These are phyloP conservation scores for Sarcophaga carnaria DNA, from an alignment of 2,888 invertebrate genomes.

Conservation along the genomic window DNA sequence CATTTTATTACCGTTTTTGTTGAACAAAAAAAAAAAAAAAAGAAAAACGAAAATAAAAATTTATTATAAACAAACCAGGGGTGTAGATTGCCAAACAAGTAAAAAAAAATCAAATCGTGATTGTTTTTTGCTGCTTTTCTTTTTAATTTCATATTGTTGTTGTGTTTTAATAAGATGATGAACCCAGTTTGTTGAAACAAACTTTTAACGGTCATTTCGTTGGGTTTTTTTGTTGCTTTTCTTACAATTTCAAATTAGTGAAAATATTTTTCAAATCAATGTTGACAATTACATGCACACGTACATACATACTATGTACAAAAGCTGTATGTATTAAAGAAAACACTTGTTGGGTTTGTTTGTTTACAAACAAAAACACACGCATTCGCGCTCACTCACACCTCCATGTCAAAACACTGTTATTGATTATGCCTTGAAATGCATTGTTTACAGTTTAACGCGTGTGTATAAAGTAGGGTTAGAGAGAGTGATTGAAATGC, in stretches of 20 bases:
- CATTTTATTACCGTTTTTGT: not conserved
- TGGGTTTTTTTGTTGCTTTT: constrained; percentile 21
- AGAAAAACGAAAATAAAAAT: constrained; percentile 21
- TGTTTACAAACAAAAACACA: not conserved
- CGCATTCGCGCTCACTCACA: too few species aligned
- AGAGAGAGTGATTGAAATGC: not conserved
- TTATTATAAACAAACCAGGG: constrained; percentile 33
- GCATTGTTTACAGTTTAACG: not conserved
- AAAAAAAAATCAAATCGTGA: constrained; percentile 8
- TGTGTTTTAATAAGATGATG: constrained; percentile 2
- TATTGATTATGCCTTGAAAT: not conserved
- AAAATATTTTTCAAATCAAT: not conserved
- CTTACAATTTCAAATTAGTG: not conserved
- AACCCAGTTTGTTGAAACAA: constrained; percentile 20
- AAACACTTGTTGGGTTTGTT: not conserved
- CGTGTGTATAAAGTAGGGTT: not conserved
- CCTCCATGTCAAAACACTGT: not conserved
- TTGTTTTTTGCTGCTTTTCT: not conserved
- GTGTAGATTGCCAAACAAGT: constrained; percentile 55
- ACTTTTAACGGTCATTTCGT: constrained; percentile 11
- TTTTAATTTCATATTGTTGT: not conserved
- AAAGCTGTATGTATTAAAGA: too few species aligned
- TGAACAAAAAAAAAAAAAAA: not conserved
- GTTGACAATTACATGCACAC: not conserved
- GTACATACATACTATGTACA: not conserved